These are phyloP conservation scores for Cochlearius cochlearius DNA, from an alignment of 2,113 vertebrate genomes.

Conservation along the genomic window DNA sequence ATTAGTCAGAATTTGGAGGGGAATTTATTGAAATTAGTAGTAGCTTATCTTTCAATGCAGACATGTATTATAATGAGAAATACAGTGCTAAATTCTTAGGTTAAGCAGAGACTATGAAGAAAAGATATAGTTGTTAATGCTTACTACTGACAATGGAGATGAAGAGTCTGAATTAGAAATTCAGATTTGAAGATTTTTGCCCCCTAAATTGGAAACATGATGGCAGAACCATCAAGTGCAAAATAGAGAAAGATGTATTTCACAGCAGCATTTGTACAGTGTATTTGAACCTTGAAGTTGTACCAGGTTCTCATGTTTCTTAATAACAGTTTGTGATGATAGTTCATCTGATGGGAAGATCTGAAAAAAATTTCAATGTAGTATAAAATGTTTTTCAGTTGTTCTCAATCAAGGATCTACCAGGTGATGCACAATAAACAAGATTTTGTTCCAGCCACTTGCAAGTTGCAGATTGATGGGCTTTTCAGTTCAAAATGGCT, in stretches of 20 bases:
- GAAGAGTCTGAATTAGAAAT: background rate
- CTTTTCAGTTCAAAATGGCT: slow-evolving; percentile 19
- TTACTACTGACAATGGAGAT: background rate
- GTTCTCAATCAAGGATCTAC: background rate
- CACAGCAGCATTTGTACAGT: background rate
- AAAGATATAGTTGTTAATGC: background rate
- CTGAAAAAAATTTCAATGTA: background rate
- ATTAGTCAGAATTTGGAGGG: background rate
- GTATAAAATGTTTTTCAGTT: background rate
- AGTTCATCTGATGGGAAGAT: background rate
- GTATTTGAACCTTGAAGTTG: background rate
- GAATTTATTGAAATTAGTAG: background rate
- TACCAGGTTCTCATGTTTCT: background rate
- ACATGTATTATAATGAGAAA: background rate
- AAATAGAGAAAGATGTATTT: background rate
- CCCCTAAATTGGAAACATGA: background rate
- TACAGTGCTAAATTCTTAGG: background rate
- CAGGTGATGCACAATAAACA: background rate
- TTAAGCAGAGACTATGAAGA: background rate
- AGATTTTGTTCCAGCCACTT: background rate
- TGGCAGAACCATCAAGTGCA: background rate
- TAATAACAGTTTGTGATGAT: background rate
- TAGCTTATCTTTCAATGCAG: background rate
- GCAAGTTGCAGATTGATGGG: background rate
- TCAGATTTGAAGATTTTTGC: background rate